Percentiles rank a stretch among this genome's conserved stretches.
These are phyloP conservation scores for Altica lythri DNA, from an alignment of 2,888 invertebrate genomes.

Conservation along the genomic window DNA sequence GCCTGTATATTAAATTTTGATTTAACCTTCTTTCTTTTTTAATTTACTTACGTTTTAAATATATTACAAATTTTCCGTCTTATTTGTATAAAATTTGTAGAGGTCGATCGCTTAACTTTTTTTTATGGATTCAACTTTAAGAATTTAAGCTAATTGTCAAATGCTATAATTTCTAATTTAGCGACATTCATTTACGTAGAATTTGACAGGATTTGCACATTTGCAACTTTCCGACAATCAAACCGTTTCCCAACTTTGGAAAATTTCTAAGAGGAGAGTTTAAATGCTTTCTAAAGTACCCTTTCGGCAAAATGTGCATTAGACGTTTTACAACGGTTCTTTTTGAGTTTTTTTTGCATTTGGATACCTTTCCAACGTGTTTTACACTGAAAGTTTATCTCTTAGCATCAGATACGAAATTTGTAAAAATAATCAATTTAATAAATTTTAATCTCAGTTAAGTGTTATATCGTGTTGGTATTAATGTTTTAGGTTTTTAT, in stretches of 20 bases:
- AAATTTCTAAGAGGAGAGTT: slow-evolving; percentile 27
- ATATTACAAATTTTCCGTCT: too few relatives aligned
- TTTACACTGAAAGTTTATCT: too few relatives aligned
- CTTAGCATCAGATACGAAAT: too few relatives aligned
- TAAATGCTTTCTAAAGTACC: slow-evolving; percentile 19
- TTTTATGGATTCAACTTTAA: too few relatives aligned
- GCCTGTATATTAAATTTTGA: too few relatives aligned
- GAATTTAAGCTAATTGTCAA: background rate
- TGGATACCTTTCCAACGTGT: too few relatives aligned
- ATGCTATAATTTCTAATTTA: background rate
- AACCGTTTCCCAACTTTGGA: slow-evolving; percentile 24
- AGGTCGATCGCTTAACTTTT: too few relatives aligned
- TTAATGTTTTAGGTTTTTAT: background rate
- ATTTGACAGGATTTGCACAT: slow-evolving; percentile 32
- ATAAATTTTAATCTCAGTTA: background rate
- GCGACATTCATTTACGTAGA: slow-evolving; percentile 21
- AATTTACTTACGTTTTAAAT: too few relatives aligned
- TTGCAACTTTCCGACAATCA: slow-evolving; percentile 29
- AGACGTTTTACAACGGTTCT: slow-evolving; percentile 31
- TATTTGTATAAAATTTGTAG: too few relatives aligned
- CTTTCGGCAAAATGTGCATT: slow-evolving; percentile 27
- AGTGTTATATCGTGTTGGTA: background rate
- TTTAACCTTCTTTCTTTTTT: too few relatives aligned
- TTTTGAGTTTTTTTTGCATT: slow-evolving; percentile 22
- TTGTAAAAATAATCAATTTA: slow-evolving; percentile 5